Percentiles rank a stretch among this genome's conserved stretches.
These are phyloP conservation scores for Pyralis farinalis DNA, from an alignment of 2,888 invertebrate genomes.

Conservation along the genomic window DNA sequence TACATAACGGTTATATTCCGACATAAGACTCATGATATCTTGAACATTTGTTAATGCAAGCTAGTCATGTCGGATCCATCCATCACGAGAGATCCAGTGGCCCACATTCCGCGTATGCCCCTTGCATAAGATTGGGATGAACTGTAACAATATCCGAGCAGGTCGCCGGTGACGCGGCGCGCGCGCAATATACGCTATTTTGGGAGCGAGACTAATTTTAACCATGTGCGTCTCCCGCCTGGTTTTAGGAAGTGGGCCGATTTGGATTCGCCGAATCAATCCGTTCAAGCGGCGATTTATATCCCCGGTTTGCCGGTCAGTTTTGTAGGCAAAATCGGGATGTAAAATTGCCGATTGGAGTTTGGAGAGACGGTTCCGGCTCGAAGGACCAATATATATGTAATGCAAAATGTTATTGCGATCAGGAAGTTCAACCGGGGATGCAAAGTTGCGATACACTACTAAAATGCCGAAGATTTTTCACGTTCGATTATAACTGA, in stretches of 20 bases:
- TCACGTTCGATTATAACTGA: too few species aligned
- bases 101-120: slow-evolving; percentile 6
- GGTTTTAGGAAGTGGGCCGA: slow-evolving; percentile 78
- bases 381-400: too few species aligned
- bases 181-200: slow-evolving; percentile 74
- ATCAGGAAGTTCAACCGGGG: too few species aligned
- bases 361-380: too few species aligned
- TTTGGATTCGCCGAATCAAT: slow-evolving; percentile 58
- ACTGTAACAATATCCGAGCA: slow-evolving; percentile 71
- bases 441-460: too few species aligned
- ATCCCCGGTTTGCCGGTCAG: neutral
- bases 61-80: neutral
- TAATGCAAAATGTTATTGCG: too few species aligned
- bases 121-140: slow-evolving; percentile 30
- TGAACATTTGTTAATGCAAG: neutral
- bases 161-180: slow-evolving; percentile 58
- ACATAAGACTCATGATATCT: too few species aligned
- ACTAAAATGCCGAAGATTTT: too few species aligned
- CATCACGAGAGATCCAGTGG: slow-evolving; percentile 4
- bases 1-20: too few species aligned
- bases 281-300: slow-evolving; percentile 29
- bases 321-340: too few species aligned
- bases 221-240: slow-evolving; percentile 78
- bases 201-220: slow-evolving; percentile 76
- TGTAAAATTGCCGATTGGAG: too few species aligned